Conservation (phyloP, 1,140 invertebrate species). For the Periplaneta americana region DNA sequence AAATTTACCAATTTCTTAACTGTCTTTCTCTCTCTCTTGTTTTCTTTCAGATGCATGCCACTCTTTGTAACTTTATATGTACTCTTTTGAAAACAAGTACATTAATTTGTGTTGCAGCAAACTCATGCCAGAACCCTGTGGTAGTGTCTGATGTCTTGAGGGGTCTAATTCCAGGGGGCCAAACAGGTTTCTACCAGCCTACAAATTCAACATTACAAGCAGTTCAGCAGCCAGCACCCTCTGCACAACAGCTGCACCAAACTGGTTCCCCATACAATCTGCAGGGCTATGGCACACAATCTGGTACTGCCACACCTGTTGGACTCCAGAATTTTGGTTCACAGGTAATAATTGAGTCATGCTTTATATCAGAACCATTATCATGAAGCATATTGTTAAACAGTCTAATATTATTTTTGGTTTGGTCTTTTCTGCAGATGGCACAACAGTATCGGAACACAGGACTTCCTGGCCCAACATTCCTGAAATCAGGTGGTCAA, state of each 20-base stretch:
- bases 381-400: neutral
- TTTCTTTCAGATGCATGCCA: neutral
- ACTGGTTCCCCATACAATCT: constrained; percentile 28
- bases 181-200: constrained; percentile 46
- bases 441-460: constrained; percentile 41
- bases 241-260: constrained; percentile 41
- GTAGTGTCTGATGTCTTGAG: constrained; percentile 26
- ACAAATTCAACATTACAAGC: constrained; percentile 27
- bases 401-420: constrained; percentile 5
- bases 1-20: too few relatives aligned
- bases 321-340: constrained; percentile 54
- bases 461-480: constrained; percentile 39
- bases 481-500: constrained; percentile 29
- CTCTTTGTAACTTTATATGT: neutral
- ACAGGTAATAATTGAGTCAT: constrained; percentile 26
- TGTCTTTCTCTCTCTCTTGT: neutral
- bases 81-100: neutral
- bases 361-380: neutral
- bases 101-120: neutral
- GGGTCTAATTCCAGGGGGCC: constrained; percentile 38
- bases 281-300: constrained; percentile 37
- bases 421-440: constrained; percentile 39
- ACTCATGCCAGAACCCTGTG: neutral
- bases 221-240: constrained; percentile 43
- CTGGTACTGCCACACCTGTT: constrained; percentile 43